Base-by-base conservation (phyloP, 2,888 invertebrate genomes). In the Mythimna loreyi region DNA sequence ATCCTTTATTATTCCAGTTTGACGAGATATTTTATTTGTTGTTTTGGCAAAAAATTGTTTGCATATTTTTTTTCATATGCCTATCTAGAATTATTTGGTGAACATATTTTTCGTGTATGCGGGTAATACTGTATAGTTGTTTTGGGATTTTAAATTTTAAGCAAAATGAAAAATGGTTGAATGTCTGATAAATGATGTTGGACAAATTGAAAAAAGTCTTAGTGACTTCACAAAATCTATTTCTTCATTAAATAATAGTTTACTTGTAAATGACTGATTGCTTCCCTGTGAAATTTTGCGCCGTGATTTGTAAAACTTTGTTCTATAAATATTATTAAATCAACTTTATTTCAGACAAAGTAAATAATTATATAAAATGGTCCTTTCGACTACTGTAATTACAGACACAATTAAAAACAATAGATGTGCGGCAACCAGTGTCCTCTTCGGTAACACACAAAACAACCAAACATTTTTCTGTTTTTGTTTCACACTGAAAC, bases 21-120 rank as follows among this genome's bases (percentile, higher is more conserved):
- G 67, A 82, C 50, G 80, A 70, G 59, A 33, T 59, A 28, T 70
- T 72, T 75, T 67, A 72, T 69, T 67, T 43, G 36, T 75, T 67
- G 52, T 66, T 72, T 55, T 47, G 11, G 3, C 7, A 61, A 59
- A 52, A 47, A 49, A 40, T 9, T 55, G 11, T 57, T 47, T 23
- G 25, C n/a, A 45, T 3, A 28, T 52, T 49, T 52, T 59, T 52
- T 59, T 28, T 33, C 4, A 16, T 8, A 4, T 13, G 11, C 0
- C 28, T 30, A 16, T 11, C 13, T 30, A 3, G 19, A 19, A 28
- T 36, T 63, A 49, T 21, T 30, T 49, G 21, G 2, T 7, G 11
- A 16, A 25, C n/a, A 8, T 13, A 0, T 23, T 21, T 50, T 50
- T 57, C 6, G 21, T 21, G 3, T 40, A 2, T 40, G 21, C 1